A percentile compares a stretch with the other conserved stretches of the same genome.
Evolutionary conservation across 2,888 invertebrate genomes (phyloP).

Genomic region (Chrysina gloriosa): DNA sequence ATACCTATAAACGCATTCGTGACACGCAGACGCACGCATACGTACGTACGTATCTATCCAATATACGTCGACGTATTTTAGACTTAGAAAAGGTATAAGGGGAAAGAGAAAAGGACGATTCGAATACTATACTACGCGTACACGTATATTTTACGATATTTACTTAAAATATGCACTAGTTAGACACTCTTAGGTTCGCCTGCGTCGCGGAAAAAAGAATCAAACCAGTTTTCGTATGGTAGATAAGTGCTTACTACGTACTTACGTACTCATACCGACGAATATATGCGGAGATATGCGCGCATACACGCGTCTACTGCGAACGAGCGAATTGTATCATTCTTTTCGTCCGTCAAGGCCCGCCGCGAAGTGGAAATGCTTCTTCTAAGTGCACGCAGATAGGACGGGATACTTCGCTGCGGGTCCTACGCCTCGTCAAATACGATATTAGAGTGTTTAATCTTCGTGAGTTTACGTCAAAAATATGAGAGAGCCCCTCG

Average conservation of each 20-base stretch:
- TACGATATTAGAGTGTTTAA: too few relatives aligned
- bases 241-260: neutral
- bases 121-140: conserved; percentile 8
- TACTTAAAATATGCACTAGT: conserved; percentile 39
- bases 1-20: too few relatives aligned
- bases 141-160: conserved; percentile 19
- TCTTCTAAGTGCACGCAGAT: too few relatives aligned
- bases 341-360: conserved; percentile 52
- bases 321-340: conserved; percentile 53
- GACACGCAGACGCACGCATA: too few relatives aligned
- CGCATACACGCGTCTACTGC: conserved; percentile 11
- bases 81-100: neutral
- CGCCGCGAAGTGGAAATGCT: conserved; percentile 53
- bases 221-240: conserved; percentile 17
- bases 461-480: too few relatives aligned
- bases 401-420: too few relatives aligned
- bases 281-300: too few relatives aligned
- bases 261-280: neutral
- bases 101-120: neutral
- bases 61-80: too few relatives aligned
- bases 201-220: neutral
- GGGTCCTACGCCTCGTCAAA: too few relatives aligned
- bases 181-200: neutral
- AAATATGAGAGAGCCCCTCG: too few relatives aligned
- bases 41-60: too few relatives aligned